These are phyloP conservation scores for Phalacrocorax pelagicus DNA, from an alignment of 2,113 vertebrate species.

Conservation along the genomic window DNA sequence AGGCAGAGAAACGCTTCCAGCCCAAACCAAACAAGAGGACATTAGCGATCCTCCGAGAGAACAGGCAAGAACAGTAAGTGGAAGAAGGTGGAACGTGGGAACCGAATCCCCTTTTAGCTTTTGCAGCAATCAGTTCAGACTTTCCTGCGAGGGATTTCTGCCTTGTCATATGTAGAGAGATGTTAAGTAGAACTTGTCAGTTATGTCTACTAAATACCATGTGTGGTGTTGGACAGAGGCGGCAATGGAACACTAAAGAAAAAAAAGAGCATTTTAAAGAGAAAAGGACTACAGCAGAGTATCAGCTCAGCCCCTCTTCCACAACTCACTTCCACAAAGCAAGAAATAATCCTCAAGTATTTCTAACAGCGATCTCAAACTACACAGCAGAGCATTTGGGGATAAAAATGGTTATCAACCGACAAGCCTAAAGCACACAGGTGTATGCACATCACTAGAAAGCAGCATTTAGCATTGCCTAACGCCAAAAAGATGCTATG, in stretches of 20 bases:
- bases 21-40: neutral
- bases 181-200: neutral
- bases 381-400: neutral
- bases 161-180: neutral
- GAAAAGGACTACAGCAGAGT: neutral
- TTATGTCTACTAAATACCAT: neutral
- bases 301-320: neutral
- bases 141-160: neutral
- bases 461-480: neutral
- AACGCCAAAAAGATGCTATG: neutral
- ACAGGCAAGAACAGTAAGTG: neutral
- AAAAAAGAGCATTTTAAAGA: neutral
- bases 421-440: neutral
- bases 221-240: neutral
- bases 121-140: neutral
- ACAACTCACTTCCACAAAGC: neutral
- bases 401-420: neutral
- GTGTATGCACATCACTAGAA: neutral
- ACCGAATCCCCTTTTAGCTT: neutral
- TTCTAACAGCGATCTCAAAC: neutral
- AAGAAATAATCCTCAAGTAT: fast-evolving
- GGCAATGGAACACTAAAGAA: fast-evolving
- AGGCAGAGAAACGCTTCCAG: neutral
- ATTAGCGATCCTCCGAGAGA: fast-evolving
- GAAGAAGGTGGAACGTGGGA: neutral